These are phyloP conservation scores for Leptocoma aspasia DNA, from an alignment of 2,113 vertebrate genomes.

Conservation along the genomic window DNA sequence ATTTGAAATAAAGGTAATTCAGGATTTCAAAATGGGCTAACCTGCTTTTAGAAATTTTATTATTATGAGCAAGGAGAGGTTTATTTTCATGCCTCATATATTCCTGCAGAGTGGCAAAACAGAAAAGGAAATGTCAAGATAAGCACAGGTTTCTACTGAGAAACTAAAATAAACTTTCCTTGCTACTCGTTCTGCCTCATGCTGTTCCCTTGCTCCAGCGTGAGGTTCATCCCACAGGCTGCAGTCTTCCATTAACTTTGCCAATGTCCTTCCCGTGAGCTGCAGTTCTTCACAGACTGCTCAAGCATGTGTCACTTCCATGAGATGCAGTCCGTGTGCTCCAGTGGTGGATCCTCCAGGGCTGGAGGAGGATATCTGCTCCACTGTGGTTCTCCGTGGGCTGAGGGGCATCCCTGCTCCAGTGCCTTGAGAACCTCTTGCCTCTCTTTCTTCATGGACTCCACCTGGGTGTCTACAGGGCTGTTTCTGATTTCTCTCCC, in stretches of 20 bases:
- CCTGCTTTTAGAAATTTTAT: not conserved
- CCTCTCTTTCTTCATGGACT: not conserved
- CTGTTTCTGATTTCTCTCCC: not conserved
- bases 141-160: not conserved
- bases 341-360: not conserved
- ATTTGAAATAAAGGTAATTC: not conserved
- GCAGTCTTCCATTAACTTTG: not conserved
- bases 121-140: not conserved
- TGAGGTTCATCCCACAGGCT: no score
- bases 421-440: not conserved
- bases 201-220: accelerated
- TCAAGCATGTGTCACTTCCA: not conserved
- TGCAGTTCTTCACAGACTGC: not conserved
- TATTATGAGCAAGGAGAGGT: not conserved
- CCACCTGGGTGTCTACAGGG: not conserved
- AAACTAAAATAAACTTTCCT: not conserved
- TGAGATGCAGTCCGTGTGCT: not conserved
- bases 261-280: not conserved
- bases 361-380: not conserved
- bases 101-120: not conserved
- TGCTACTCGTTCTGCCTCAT: not conserved
- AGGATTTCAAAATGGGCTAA: not conserved
- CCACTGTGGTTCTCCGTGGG: not conserved
- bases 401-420: not conserved
- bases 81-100: not conserved